Conservation (phyloP, 2,888 invertebrate genomes). For the Creontiades dilutus region DNA sequence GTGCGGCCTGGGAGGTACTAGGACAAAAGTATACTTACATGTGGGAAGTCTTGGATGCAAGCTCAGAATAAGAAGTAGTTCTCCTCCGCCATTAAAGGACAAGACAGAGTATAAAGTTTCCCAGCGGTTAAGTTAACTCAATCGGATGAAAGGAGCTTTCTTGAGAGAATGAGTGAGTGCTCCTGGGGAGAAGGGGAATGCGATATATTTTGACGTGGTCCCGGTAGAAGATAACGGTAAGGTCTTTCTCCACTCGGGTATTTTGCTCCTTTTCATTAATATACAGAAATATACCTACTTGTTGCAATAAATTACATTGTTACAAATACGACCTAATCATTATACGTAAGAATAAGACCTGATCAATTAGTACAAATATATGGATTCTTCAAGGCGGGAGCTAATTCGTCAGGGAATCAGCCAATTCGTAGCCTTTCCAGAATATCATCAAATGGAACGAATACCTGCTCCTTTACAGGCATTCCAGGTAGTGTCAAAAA, state of each 20-base stretch:
- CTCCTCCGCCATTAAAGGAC: slow-evolving; percentile 68
- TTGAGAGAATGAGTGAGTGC: slow-evolving; percentile 68
- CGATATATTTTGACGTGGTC: slow-evolving; percentile 55
- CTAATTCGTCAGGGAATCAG: too few relatives aligned
- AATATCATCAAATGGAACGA: too few relatives aligned
- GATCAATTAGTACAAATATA: too few relatives aligned
- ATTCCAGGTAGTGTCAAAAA: too few relatives aligned
- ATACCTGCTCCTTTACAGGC: too few relatives aligned
- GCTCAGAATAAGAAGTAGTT: slow-evolving; percentile 69
- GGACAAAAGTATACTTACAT: slow-evolving; percentile 63
- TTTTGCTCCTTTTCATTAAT: slow-evolving; percentile 5
- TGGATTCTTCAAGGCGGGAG: too few relatives aligned
- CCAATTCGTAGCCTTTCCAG: too few relatives aligned
- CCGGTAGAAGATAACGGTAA: slow-evolving; percentile 22
- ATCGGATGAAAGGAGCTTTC: slow-evolving; percentile 66
- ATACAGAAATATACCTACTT: neutral
- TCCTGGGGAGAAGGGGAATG: slow-evolving; percentile 46
- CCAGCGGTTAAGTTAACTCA: slow-evolving; percentile 71
- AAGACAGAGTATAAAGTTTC: slow-evolving; percentile 69
- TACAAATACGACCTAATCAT: too few relatives aligned
- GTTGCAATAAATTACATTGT: neutral
- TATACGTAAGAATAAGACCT: too few relatives aligned
- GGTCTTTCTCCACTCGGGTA: neutral
- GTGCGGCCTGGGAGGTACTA: slow-evolving; percentile 27
- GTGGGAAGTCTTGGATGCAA: slow-evolving; percentile 58